Evolutionary conservation across 1,140 invertebrate species (phyloP), one percentile per base, ranked within the genome.

Genomic region (Gyrodactylus salaris): DNA sequence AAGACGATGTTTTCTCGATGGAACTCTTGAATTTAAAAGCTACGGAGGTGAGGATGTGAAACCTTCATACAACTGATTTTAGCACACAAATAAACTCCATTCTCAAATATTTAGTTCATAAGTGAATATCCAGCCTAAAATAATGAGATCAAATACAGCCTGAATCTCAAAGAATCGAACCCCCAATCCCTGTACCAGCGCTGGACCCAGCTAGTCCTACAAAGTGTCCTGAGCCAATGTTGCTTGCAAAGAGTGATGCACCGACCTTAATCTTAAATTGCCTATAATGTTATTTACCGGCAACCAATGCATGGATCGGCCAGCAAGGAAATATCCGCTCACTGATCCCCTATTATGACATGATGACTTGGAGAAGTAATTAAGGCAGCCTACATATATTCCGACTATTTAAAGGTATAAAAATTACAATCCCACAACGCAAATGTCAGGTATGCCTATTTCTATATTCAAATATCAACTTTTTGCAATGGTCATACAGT

Each of bases 161-260:
- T 68, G 54, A 54, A 54, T 54, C n/a, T 54, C 34, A n/a, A 69
- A 68, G 1, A 75, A 16, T 74, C 23, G n/a, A 54, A 68, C 1
- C n/a, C 26, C 79, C 83, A 68, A 85, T 78, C 20, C 82, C 82
- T 23, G 76, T 75, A 2, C 79, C 78, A 1, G 82, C 82, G 25
- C 81, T 81, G 20, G 83, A 84, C 1, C 84, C 84, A 25, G 84
- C 83, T 27, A 85, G 76, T 23, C 85, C 85, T 73, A 85, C 84
- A 77, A 85, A 85, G 78, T 85, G 85, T 1, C 84, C 83, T 54
- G 34, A 54, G 16, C 85, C 85, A 73, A 85, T 85, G 76, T 85
- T 85, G 75, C 82, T 84, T 21, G 85, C 84, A 78, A 85, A 85
- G 69, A 85, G 77, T 1, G 84, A 85, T 16, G 85, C 84, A 27